Base-by-base conservation (phyloP, 2,113 vertebrate genomes). In the Xyrauchen texanus region DNA sequence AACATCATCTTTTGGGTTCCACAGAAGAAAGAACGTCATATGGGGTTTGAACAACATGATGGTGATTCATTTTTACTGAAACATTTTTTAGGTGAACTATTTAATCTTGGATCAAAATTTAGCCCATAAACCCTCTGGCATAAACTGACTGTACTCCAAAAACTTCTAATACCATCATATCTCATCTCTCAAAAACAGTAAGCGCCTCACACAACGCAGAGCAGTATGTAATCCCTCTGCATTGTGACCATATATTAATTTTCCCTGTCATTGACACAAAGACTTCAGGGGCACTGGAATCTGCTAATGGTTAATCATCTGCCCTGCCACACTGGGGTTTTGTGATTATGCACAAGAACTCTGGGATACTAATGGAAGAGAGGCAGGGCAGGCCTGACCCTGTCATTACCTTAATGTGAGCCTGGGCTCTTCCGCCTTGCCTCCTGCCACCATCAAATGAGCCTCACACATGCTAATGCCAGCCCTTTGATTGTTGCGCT, bases 401-500 rank as follows among this genome's bases (percentile, higher is more conserved):
- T 82, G 82, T 87, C 80, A 81, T 86, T 83, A 86, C 82, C 73
- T 85, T 85, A 75, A 83, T 67, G 62, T 82, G 76, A 71, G 67
- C 78, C 72, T 80, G 81, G 62, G 80, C 80, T 83, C 85, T 90
- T 88, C 87, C 65, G 46, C 87, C 75, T 58, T 80, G 89, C 77
- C 88, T 87, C 85, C 88, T 87, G 90, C 88, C 89, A 88, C 89
- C 86, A 90, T 91, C 83, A 86, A 86, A 92, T 85, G 83, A 85
- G 88, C 83, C 88, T 94, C 93, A 91, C 90, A 90, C 67, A 92
- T 92, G 91, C 91, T 92, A 92, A 93, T 93, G 88, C 82, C 86
- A 78, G 82, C 87, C 89, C 89, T 86, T 85, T 83, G 86, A 90
- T 90, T 87, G 81, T 90, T 87, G 90, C 90, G 82, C 89, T 91